Conservation (phyloP, 2,888 invertebrate species). For the Ephialtes manifestator region DNA sequence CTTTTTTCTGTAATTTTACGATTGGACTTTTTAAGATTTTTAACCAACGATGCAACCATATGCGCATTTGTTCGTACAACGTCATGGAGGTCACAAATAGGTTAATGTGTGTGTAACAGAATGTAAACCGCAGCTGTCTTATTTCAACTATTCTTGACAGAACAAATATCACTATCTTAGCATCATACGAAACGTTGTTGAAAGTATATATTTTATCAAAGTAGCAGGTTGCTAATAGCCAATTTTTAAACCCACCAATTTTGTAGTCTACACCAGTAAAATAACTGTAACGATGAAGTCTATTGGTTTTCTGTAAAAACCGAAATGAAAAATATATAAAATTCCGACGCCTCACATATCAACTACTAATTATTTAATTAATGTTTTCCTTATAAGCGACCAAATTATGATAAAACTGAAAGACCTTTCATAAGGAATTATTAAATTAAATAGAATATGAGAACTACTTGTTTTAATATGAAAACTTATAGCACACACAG, state of each 20-base stretch:
- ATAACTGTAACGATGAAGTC: too few relatives aligned
- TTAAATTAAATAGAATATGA: too few relatives aligned
- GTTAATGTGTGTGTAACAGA: background rate
- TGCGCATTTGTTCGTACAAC: background rate
- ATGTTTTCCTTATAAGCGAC: too few relatives aligned
- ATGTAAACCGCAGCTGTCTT: slow-evolving; percentile 34
- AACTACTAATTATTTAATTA: too few relatives aligned
- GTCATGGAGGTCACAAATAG: background rate
- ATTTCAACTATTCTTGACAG: slow-evolving; percentile 40
- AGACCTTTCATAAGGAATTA: too few relatives aligned
- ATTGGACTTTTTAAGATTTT: background rate
- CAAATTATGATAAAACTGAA: too few relatives aligned
- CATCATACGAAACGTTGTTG: slow-evolving; percentile 7
- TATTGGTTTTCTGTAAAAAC: background rate
- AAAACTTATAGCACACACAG: too few relatives aligned
- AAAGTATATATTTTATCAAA: background rate
- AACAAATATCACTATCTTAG: slow-evolving; percentile 52
- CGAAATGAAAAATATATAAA: background rate
- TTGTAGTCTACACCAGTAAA: background rate
- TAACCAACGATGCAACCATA: background rate
- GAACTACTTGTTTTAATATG: too few relatives aligned
- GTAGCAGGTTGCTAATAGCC: background rate
- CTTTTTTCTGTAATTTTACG: background rate
- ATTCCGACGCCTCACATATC: background rate
- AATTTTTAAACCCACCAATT: background rate